A percentile compares a stretch with the other conserved stretches of the same genome.
Conservation (phyloP, 2,888 invertebrate genomes). For the Phania funesta region DNA sequence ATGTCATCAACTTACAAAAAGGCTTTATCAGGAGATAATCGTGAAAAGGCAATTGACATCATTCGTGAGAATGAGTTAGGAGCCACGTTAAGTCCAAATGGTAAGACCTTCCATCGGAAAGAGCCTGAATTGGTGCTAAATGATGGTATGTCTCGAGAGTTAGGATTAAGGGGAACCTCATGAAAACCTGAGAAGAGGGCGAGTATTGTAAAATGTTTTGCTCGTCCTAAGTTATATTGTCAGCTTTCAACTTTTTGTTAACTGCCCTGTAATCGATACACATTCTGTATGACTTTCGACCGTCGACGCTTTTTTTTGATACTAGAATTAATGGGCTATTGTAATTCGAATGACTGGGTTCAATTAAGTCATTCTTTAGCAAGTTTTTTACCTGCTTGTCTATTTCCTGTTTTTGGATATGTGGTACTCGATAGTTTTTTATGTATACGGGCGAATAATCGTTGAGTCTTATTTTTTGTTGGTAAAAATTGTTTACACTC, state of each 20-base stretch:
- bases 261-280: neutral
- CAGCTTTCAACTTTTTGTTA: neutral
- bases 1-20: constrained; percentile 70
- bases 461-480: neutral
- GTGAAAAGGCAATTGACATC: constrained; percentile 70
- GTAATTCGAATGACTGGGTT: neutral
- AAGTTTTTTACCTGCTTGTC: neutral
- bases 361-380: neutral
- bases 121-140: constrained; percentile 39
- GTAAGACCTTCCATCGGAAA: too few species aligned
- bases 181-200: too few species aligned
- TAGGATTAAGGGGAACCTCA: too few species aligned
- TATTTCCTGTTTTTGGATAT: neutral
- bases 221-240: too few species aligned
- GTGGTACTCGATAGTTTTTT: neutral
- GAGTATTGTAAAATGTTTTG: too few species aligned
- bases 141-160: neutral
- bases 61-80: constrained; percentile 70
- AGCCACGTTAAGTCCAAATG: too few species aligned
- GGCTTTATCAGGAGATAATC: constrained; percentile 37
- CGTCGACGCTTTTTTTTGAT: neutral
- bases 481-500: neutral
- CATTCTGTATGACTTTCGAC: too few species aligned
- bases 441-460: neutral
- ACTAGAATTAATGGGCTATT: neutral